phyloP scores from a whole-genome alignment of 23 tunicate genomes.

The Oikopleura albicans region DNA sequence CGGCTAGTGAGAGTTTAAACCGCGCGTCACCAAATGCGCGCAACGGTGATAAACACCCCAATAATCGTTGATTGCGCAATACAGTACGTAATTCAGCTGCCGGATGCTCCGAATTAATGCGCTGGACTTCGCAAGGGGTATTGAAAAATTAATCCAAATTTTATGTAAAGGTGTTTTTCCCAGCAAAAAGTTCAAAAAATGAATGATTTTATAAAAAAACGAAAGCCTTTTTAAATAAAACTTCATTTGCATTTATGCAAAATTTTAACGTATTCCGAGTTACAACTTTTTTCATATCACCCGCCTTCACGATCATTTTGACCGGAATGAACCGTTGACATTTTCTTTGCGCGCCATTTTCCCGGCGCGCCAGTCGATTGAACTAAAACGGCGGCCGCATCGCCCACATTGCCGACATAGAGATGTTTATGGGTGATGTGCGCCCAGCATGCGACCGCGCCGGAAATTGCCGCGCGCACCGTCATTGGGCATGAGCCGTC shows the following conservation, averaged over 20 bases:
- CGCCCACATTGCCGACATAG: slow-evolving; percentile 7
- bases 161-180: too few relatives aligned
- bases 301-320: neutral
- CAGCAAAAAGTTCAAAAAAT: too few relatives aligned
- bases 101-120: neutral
- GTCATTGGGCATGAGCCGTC: neutral
- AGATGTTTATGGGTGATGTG: neutral
- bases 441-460: neutral
- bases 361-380: too few relatives aligned
- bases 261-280: too few relatives aligned
- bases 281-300: too few relatives aligned
- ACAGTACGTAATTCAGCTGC: neutral
- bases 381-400: neutral
- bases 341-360: slow-evolving; percentile 7
- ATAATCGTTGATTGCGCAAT: neutral
- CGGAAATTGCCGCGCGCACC: neutral
- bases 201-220: too few relatives aligned
- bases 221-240: too few relatives aligned
- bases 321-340: neutral
- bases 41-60: neutral
- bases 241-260: too few relatives aligned
- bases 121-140: slow-evolving; percentile 17
- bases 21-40: slow-evolving; percentile 13
- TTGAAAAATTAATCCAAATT: too few relatives aligned
- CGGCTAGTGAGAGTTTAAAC: neutral